Percentiles rank a stretch among this genome's conserved stretches.
Evolutionary conservation across 1,140 invertebrate genomes (phyloP).

Genomic region (Panagrolaimus sp.): DNA sequence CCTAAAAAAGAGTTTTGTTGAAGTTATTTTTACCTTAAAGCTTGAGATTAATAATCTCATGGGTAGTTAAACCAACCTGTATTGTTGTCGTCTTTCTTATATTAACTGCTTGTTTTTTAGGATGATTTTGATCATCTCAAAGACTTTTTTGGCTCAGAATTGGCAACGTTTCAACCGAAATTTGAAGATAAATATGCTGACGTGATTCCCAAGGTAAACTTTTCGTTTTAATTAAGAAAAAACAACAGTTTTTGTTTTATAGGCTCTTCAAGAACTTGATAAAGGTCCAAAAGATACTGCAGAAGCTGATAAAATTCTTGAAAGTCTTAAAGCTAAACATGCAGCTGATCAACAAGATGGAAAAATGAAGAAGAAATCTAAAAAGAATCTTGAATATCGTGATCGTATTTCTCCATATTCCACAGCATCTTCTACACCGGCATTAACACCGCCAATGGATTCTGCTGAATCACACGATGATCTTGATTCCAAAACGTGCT

Average conservation of each 20-base stretch:
- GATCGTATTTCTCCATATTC: neutral
- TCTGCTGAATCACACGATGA: neutral
- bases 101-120: neutral
- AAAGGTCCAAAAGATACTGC: neutral
- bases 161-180: too few relatives aligned
- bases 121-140: too few relatives aligned
- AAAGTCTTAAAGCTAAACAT: neutral
- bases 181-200: too few relatives aligned
- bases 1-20: neutral
- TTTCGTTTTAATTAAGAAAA: too few relatives aligned
- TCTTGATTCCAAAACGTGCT: neutral
- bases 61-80: constrained; percentile 9
- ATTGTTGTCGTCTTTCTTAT: neutral
- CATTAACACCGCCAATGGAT: neutral
- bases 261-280: neutral
- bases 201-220: too few relatives aligned
- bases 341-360: neutral
- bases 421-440: neutral
- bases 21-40: too few relatives aligned
- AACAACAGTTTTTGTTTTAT: neutral
- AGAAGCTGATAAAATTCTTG: neutral
- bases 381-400: neutral
- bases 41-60: neutral
- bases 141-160: too few relatives aligned
- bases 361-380: neutral